phyloP scores from a whole-genome alignment of 1,140 invertebrate species.

The Rhopalosiphum maidis region DNA sequence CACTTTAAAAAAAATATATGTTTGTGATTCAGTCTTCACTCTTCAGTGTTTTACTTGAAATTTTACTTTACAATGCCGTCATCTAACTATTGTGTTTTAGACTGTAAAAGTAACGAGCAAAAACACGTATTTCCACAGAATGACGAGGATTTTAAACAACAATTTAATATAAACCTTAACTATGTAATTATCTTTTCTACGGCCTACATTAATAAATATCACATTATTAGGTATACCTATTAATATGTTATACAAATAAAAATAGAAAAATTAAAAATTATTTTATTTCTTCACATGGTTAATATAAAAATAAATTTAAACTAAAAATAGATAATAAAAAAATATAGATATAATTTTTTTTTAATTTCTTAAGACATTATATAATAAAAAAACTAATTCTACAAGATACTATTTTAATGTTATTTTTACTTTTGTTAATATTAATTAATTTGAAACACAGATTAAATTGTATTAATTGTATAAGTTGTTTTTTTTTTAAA shows the following conservation, averaged over 20 bases:
- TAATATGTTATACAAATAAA: not conserved
- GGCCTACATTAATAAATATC: not conserved
- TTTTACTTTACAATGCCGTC: no score
- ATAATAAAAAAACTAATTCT: not conserved
- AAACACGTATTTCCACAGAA: no score
- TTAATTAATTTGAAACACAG: not conserved
- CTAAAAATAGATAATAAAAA: not conserved
- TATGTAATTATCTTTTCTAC: not conserved
- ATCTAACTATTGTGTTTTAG: no score
- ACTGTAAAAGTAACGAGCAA: no score
- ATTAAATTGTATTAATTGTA: not conserved
- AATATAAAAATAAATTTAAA: conserved; percentile 29
- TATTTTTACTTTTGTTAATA: not conserved
- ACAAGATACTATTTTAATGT: not conserved
- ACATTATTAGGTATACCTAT: not conserved
- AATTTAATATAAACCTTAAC: not conserved
- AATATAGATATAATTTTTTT: not conserved
- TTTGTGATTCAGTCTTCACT: no score
- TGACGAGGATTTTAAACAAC: not conserved
- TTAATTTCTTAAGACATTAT: not conserved
- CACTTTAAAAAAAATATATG: no score
- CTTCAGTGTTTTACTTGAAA: no score
- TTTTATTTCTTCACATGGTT: not conserved
- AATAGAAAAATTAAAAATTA: not conserved
- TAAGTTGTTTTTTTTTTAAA: not conserved